Conservation (phyloP, 2,113 vertebrate genomes). For the Callipepla californica region DNA sequence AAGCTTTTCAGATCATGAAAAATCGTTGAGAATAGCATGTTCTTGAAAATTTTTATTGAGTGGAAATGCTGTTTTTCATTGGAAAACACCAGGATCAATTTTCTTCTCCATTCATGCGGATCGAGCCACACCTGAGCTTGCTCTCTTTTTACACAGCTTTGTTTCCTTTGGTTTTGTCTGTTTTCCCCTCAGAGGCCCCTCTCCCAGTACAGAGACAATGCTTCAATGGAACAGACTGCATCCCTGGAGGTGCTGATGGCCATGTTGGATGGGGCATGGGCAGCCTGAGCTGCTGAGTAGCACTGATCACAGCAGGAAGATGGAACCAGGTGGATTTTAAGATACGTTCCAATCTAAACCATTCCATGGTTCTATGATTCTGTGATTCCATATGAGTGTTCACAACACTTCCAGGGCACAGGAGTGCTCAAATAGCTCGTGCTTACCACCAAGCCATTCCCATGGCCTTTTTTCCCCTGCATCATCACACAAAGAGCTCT, state of each 20-base stretch:
- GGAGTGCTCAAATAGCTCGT: not conserved
- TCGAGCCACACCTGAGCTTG: not conserved
- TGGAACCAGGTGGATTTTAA: no score
- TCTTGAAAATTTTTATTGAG: not conserved
- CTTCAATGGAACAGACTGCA: not conserved
- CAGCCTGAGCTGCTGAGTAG: no score
- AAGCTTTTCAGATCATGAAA: not conserved
- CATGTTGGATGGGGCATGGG: no score
- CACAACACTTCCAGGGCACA: not conserved
- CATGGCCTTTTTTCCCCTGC: not conserved
- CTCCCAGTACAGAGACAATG: rapidly evolving
- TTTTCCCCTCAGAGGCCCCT: rapidly evolving
- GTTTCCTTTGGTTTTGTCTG: not conserved
- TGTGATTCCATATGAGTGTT: not conserved
- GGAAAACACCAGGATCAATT: not conserved
- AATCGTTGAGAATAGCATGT: not conserved
- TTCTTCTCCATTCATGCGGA: not conserved
- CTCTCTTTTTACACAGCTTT: not conserved
- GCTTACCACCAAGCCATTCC: rapidly evolving
- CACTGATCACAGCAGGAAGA: no score
- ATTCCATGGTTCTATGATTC: no score
- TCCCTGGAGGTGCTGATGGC: no score
- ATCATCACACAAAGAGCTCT: not conserved
- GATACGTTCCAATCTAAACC: no score
- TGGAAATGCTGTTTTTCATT: not conserved